Conservation (phyloP, 2,888 invertebrate species). For the Macrosiphum euphorbiae region DNA sequence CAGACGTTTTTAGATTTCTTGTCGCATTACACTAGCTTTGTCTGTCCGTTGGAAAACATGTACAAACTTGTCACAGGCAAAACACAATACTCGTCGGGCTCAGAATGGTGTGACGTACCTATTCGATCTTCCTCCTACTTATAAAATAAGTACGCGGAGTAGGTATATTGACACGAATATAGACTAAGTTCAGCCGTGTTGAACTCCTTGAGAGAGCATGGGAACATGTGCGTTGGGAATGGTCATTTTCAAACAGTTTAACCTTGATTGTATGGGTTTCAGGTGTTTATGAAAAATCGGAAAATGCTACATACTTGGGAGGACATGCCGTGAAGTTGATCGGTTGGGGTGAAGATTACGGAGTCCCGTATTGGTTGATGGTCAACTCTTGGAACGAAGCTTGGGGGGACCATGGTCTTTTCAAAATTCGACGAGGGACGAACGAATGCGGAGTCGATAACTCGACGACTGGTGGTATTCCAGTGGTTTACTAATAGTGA, state of each 20-base stretch:
- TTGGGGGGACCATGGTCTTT: neutral
- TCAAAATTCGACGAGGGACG: neutral
- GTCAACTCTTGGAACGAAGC: neutral
- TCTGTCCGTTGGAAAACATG: neutral
- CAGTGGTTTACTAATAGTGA: neutral
- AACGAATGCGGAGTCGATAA: neutral
- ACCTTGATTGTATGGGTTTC: neutral
- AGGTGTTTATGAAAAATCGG: conserved; percentile 35
- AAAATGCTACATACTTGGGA: conserved; percentile 40
- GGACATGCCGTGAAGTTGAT: conserved; percentile 55
- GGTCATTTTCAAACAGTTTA: neutral
- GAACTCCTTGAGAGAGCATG: neutral
- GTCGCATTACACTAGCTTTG: neutral
- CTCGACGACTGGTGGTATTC: neutral
- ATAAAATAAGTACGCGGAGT: no score
- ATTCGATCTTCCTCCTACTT: neutral
- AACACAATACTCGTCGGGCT: neutral
- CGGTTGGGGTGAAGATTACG: conserved; percentile 61
- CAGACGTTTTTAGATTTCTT: neutral
- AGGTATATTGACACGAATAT: no score
- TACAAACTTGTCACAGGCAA: neutral
- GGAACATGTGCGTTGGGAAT: neutral
- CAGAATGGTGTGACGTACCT: neutral
- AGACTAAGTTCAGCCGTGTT: neutral
- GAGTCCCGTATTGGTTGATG: conserved; percentile 33